Conservation (phyloP, 2,113 vertebrate species). For the Clarias macrocephalus region DNA sequence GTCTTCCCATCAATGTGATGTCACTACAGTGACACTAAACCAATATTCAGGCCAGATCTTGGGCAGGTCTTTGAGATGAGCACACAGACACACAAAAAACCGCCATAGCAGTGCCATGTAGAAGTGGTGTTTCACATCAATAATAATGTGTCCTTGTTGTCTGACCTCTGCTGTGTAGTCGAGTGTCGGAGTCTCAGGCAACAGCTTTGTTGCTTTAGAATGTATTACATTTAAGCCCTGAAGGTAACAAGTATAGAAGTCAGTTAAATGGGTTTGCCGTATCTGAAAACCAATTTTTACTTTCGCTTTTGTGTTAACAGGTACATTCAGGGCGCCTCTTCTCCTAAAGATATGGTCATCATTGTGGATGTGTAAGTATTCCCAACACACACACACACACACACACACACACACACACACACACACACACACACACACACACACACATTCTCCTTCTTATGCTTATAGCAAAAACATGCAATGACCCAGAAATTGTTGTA, state of each 20-base stretch:
- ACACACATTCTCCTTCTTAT: background rate
- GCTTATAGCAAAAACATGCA: background rate
- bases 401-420: background rate
- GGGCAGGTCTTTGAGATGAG: background rate
- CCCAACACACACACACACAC: slow-evolving; percentile 15
- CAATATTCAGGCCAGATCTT: background rate
- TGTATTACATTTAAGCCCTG: slow-evolving; percentile 31
- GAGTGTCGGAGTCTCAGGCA: background rate
- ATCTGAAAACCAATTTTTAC: slow-evolving; percentile 55
- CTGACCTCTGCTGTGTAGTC: slow-evolving; percentile 21
- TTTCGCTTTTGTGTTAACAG: slow-evolving; percentile 67
- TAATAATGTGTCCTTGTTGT: slow-evolving; percentile 29
- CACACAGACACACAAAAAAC: background rate
- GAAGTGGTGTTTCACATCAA: slow-evolving; percentile 15
- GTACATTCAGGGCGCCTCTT: slow-evolving; percentile 98
- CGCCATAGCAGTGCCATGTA: background rate
- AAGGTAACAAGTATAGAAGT: slow-evolving; percentile 14
- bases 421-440: background rate
- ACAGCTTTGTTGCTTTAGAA: slow-evolving; percentile 1
- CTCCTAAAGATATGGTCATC: slow-evolving; percentile 99
- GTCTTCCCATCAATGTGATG: background rate
- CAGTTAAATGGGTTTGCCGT: slow-evolving; percentile 12
- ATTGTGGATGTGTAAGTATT: slow-evolving; percentile 97
- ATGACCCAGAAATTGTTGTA: slow-evolving; percentile 43
- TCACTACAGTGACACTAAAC: background rate